A percentile compares a stretch with the other conserved stretches of the same genome.
These are phyloP conservation scores for Alauda arvensis DNA, from an alignment of 2,797 vertebrate species.

Conservation along the genomic window DNA sequence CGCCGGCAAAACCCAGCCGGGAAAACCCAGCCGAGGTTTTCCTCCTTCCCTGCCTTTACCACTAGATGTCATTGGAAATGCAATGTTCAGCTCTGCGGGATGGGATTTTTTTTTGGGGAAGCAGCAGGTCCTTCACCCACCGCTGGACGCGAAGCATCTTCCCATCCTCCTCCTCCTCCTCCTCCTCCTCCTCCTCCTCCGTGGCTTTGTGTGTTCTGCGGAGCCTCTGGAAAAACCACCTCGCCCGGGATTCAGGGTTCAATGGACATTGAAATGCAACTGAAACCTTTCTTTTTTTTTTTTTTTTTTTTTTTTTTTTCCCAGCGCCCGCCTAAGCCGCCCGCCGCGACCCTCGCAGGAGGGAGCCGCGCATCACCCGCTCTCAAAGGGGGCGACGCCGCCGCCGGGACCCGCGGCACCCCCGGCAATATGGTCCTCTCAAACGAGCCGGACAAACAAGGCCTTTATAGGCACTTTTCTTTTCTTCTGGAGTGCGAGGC, in stretches of 20 bases:
- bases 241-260: slow-evolving; percentile 22
- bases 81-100: not conserved
- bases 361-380: slow-evolving; percentile 32
- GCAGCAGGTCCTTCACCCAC: not conserved
- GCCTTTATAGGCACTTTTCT: slow-evolving; percentile 56
- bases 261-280: slow-evolving; percentile 63
- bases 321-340: slow-evolving; percentile 32
- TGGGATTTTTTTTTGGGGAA: not conserved
- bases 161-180: slow-evolving; percentile 9
- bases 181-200: not conserved
- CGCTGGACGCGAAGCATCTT: not conserved
- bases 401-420: slow-evolving; percentile 33
- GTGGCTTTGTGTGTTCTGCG: slow-evolving; percentile 26
- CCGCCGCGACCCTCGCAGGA: slow-evolving; percentile 18
- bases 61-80: slow-evolving; percentile 58
- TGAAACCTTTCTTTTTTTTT: slow-evolving; percentile 54
- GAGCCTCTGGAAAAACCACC: slow-evolving; percentile 10
- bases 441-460: slow-evolving; percentile 43
- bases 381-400: slow-evolving; percentile 36
- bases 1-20: not conserved
- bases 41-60: slow-evolving; percentile 13
- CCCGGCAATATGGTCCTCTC: slow-evolving; percentile 45
- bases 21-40: not conserved
- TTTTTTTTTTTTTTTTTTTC: slow-evolving; percentile 55
- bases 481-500: slow-evolving; percentile 53